Percentiles rank a stretch among this genome's conserved stretches.
These are phyloP conservation scores for Archips crataeganus DNA, from an alignment of 2,888 invertebrate genomes.

Conservation along the genomic window DNA sequence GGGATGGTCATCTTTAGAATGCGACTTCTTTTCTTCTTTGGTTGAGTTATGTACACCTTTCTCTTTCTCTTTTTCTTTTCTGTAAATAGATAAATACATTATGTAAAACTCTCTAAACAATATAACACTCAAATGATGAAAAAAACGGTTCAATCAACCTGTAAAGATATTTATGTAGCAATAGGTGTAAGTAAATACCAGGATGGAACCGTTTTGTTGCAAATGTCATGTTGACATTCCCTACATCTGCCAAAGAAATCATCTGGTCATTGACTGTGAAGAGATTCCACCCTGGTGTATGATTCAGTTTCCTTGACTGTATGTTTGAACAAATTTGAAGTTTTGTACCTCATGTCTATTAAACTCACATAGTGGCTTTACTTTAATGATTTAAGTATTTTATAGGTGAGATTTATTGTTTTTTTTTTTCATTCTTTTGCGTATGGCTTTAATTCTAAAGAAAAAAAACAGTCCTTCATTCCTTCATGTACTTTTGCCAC, in stretches of 20 bases:
- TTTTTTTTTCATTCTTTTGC: not conserved
- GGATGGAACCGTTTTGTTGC: too few relatives aligned
- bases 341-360: not conserved
- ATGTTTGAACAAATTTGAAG: too few relatives aligned
- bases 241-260: too few relatives aligned
- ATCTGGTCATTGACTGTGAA: too few relatives aligned
- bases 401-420: not conserved
- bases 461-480: not conserved
- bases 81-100: slow-evolving; percentile 50
- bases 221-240: too few relatives aligned
- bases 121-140: too few relatives aligned
- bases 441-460: not conserved
- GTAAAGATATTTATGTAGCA: too few relatives aligned
- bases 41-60: slow-evolving; percentile 91
- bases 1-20: slow-evolving; percentile 69
- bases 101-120: too few relatives aligned
- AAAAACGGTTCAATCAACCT: too few relatives aligned
- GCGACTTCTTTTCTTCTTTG: slow-evolving; percentile 81
- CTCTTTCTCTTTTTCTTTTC: slow-evolving; percentile 85
- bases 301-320: too few relatives aligned
- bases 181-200: too few relatives aligned
- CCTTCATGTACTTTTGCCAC: not conserved
- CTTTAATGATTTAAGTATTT: not conserved
- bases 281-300: too few relatives aligned
- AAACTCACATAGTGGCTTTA: not conserved